Evolutionary conservation across 2,888 invertebrate species (phyloP).

Genomic region (Biston betularia): DNA sequence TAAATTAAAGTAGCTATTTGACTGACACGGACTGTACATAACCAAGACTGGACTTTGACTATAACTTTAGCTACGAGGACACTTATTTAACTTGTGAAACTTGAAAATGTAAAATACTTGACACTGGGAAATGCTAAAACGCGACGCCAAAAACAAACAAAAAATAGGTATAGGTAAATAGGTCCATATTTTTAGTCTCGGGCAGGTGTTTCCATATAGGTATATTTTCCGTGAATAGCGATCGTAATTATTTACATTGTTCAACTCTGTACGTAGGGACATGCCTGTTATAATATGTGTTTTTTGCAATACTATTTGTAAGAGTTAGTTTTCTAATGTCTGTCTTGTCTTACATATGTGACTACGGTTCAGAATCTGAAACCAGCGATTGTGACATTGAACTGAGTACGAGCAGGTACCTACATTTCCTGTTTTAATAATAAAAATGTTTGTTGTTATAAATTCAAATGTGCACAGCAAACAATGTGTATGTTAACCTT

Average conservation of each 20-base stretch:
- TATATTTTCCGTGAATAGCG: not conserved
- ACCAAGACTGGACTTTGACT: no score
- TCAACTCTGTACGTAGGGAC: not conserved
- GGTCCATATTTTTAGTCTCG: not conserved
- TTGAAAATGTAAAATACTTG: no score
- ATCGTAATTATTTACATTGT: not conserved
- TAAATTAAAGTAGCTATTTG: no score
- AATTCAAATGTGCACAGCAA: not conserved
- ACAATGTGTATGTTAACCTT: not conserved
- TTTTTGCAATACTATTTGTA: not conserved
- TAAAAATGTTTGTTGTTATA: no score
- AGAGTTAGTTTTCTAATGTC: conserved; percentile 61
- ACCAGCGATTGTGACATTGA: conserved; percentile 58
- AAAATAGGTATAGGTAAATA: no score
- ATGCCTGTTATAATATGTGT: not conserved
- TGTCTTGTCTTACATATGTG: conserved; percentile 67
- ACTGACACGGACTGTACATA: no score
- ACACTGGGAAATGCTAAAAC: no score
- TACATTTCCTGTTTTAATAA: not conserved
- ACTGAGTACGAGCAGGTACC: conserved; percentile 33
- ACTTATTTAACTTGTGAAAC: no score
- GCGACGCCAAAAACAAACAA: no score
- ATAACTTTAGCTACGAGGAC: no score
- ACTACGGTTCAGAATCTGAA: conserved; percentile 72
- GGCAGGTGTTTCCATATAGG: not conserved